Conservation (phyloP, 1,140 invertebrate genomes). For the Paralvinella palmiformis region DNA sequence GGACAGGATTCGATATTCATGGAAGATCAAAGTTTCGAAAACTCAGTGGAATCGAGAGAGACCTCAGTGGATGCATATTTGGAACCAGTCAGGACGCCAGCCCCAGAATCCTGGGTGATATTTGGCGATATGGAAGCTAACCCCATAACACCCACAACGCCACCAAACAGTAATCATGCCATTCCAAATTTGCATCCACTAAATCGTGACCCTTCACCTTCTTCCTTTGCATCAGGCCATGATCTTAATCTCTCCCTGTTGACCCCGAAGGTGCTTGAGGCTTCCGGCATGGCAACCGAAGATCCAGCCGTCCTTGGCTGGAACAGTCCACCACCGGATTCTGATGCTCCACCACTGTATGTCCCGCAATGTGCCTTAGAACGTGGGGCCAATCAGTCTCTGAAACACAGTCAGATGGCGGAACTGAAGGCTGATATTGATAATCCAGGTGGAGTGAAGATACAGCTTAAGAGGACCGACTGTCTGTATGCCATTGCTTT, state of each 20-base stretch:
- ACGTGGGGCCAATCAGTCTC: not conserved
- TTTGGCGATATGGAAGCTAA: no score
- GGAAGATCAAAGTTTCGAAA: no score
- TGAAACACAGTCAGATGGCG: not conserved
- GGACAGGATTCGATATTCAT: no score
- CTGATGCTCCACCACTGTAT: not conserved
- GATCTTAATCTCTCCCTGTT: not conserved
- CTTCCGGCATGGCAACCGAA: not conserved
- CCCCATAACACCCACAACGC: not conserved
- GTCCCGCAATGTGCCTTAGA: not conserved
- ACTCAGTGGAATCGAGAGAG: no score
- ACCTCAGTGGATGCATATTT: no score
- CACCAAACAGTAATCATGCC: not conserved
- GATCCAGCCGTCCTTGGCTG: not conserved
- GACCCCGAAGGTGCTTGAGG: not conserved
- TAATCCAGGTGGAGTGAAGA: not conserved
- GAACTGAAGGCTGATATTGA: not conserved
- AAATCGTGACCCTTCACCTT: not conserved
- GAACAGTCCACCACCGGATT: conserved; percentile 1
- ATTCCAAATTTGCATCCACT: no score
- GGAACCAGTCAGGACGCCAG: no score
- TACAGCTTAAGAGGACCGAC: not conserved
- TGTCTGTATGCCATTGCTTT: conserved; percentile 5
- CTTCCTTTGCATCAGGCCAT: not conserved
- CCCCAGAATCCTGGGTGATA: no score